Evolutionary conservation across 2,113 vertebrate species (phyloP).

Genomic region (Empidonax alnorum): DNA sequence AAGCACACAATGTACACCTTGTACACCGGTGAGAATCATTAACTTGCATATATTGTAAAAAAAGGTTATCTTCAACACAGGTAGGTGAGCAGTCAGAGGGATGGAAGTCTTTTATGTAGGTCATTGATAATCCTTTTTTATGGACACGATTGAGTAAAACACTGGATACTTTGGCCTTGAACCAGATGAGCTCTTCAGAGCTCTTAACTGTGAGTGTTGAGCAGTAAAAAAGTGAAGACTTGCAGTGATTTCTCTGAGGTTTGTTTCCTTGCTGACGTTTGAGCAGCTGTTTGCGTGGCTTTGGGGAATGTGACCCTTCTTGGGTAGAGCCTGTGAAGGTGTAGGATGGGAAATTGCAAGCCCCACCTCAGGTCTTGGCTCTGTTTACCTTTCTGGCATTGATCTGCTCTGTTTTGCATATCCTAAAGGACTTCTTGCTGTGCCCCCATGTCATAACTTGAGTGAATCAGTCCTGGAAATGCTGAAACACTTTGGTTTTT

Average conservation of each 20-base stretch:
- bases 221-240: background rate
- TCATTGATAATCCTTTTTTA: constrained; percentile 46
- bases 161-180: constrained; percentile 31
- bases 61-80: background rate
- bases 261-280: background rate
- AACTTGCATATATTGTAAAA: constrained; percentile 3
- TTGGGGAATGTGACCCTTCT: background rate
- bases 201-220: background rate
- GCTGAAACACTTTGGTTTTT: background rate
- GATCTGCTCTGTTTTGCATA: background rate
- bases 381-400: background rate
- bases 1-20: background rate
- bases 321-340: background rate
- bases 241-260: background rate
- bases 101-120: constrained; percentile 12
- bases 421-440: background rate
- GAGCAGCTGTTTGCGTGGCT: background rate
- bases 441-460: background rate
- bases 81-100: background rate
- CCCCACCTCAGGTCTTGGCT: background rate
- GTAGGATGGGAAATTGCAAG: background rate
- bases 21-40: constrained; percentile 29
- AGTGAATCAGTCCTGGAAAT: background rate
- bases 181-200: background rate
- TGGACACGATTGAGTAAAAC: background rate